phyloP scores from a whole-genome alignment of 1,140 invertebrate genomes.

The Lepidurus arcticus region DNA sequence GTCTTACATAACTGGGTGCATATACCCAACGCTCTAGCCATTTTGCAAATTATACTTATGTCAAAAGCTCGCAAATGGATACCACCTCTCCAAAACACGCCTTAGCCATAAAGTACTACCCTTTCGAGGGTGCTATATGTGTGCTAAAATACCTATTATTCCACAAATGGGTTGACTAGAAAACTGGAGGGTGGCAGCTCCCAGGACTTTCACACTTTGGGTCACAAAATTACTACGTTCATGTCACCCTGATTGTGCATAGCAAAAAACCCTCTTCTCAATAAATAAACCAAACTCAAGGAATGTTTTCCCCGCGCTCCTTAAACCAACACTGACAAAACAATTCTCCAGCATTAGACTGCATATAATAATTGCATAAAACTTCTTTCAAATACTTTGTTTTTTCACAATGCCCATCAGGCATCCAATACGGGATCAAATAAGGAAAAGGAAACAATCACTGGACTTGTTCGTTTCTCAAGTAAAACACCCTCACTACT shows the following conservation, averaged over 20 bases:
- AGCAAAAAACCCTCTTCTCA: not conserved
- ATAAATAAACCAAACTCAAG: not conserved
- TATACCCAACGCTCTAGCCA: not conserved
- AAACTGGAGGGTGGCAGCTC: not conserved
- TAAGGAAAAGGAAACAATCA: not conserved
- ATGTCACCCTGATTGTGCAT: slow-evolving; percentile 9
- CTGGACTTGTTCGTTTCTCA: slow-evolving; percentile 2
- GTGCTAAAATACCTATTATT: slow-evolving; percentile 8
- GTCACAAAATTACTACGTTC: not conserved
- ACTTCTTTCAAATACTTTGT: not conserved
- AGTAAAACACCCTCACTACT: slow-evolving; percentile 3
- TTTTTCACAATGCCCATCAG: not conserved
- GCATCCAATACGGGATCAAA: not conserved
- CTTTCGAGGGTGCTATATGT: not conserved
- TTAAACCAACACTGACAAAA: slow-evolving; percentile 6
- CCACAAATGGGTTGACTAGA: not conserved
- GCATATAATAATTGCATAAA: slow-evolving; percentile 20
- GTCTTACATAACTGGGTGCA: not conserved
- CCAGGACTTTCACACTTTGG: not conserved
- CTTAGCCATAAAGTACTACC: not conserved
- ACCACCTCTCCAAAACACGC: not conserved
- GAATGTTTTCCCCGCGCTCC: slow-evolving; percentile 8
- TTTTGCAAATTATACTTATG: not conserved
- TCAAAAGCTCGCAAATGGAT: not conserved
- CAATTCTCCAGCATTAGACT: not conserved